Evolutionary conservation across 2,888 invertebrate genomes (phyloP), one percentile per base, ranked within the genome.

Genomic region (Chymomyza procnemis): DNA sequence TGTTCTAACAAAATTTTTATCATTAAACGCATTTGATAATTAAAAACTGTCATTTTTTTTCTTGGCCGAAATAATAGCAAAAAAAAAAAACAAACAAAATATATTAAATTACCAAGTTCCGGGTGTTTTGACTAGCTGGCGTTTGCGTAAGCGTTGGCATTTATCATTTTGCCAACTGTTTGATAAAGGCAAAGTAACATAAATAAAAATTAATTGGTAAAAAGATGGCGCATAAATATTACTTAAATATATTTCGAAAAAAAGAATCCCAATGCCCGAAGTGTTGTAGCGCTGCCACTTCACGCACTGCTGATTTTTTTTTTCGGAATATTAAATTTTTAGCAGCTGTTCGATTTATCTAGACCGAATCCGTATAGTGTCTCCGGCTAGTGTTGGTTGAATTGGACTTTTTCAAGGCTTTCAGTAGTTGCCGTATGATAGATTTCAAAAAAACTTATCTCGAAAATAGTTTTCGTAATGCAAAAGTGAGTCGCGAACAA

Each of bases 1-100:
- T 26, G 26, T 26, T 26, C 8, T 61, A 26, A 72, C 63, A 79
- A 75, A 83, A 86, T 88, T 83, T 85, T 86, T 89, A 87, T 89
- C 88, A 89, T 89, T 88, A 88, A 80, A 89, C 82, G 86, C 89
- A 85, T 89, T 89, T 89, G 82, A 87, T 89, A 89, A 89, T 89
- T 89, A 89, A 89, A 89, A 88, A 87, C 83, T 86, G 80, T 78
- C 78, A 80, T 83, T 86, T 85, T 88, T 87, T 75, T 61, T 54
- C 46, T 57, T 64, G 59, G 62, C 66, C 63, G 67, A 48, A 61
- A 34, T 69, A 75, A 75, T 5, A 65, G 41, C 1, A 50, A 19
- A 5, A n/a, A 4, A 14, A 14, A 22, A 48, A 48, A 18, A 56
- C 14, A 47, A 46, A 55, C 19, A 21, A 52, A 75, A 72, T 75